Evolutionary conservation across 2,113 vertebrate species (phyloP).

Genomic region (Ceuthmochares aereus): DNA sequence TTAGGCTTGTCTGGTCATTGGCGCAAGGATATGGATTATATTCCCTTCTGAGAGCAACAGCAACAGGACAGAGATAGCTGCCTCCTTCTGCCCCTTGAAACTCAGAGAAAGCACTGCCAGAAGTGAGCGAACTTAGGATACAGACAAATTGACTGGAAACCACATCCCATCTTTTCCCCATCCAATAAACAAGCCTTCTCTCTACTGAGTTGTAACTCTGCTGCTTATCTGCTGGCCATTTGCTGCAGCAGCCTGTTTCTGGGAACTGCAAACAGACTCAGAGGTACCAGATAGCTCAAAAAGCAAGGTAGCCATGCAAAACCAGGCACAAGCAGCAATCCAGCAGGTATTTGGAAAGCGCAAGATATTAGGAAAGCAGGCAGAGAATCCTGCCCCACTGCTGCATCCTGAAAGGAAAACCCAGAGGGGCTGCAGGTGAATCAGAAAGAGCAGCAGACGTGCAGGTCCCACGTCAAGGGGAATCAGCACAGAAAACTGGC

Average conservation of each 20-base stretch:
- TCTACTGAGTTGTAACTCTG: neutral
- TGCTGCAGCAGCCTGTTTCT: neutral
- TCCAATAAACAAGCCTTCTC: neutral
- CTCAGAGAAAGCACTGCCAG: neutral
- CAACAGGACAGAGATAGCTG: neutral
- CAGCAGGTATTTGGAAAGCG: neutral
- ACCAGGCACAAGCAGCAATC: neutral
- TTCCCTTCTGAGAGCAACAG: neutral
- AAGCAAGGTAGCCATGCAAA: neutral
- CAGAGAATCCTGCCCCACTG: neutral
- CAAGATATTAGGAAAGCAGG: neutral
- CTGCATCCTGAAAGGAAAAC: neutral
- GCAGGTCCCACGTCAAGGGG: neutral
- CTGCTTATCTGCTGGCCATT: fast-evolving
- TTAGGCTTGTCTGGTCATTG: neutral
- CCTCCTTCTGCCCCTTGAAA: neutral
- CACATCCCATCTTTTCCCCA: neutral
- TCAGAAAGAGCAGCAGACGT: neutral
- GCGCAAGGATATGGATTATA: neutral
- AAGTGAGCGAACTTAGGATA: neutral
- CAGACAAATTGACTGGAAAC: neutral
- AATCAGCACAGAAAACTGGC: neutral
- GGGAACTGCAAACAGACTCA: neutral
- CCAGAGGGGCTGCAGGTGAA: neutral
- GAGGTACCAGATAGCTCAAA: neutral